phyloP scores from a whole-genome alignment of 2,888 invertebrate species.

The Lingula anatina region DNA sequence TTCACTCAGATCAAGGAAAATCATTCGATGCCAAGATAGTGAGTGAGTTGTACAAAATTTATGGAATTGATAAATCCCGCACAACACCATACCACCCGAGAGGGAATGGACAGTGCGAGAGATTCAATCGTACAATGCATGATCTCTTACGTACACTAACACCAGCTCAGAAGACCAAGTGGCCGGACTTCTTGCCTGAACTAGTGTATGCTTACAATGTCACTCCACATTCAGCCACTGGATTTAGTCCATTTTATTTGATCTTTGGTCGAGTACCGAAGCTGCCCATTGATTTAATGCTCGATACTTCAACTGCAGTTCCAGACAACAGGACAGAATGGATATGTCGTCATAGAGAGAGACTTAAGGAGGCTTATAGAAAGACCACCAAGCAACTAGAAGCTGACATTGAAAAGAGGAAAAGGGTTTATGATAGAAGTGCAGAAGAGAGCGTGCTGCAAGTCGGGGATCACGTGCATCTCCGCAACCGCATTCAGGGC shows the following conservation, averaged over 20 bases:
- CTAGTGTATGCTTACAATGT: slow-evolving; percentile 9
- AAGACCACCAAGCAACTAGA: no score
- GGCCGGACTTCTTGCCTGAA: slow-evolving; percentile 12
- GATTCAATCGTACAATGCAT: slow-evolving; percentile 15
- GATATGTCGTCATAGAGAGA: no score
- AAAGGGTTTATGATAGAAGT: no score
- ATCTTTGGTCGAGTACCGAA: slow-evolving; percentile 7
- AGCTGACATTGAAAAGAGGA: no score
- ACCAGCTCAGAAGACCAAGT: slow-evolving; percentile 11
- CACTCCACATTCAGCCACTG: slow-evolving; percentile 6
- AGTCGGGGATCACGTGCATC: no score
- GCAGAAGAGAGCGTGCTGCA: no score
- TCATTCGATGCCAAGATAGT: slow-evolving; percentile 14
- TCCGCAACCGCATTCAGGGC: no score
- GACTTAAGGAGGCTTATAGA: no score
- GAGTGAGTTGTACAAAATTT: slow-evolving; percentile 11
- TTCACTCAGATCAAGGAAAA: slow-evolving; percentile 18
- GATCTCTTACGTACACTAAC: slow-evolving; percentile 11
- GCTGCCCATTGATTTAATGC: slow-evolving; percentile 7
- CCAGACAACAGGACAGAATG: no score
- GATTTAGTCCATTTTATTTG: no score
- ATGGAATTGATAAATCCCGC: slow-evolving; percentile 12
- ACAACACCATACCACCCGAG: slow-evolving; percentile 18
- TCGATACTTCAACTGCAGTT: no score
- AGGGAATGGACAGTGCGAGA: no score